These are phyloP conservation scores for Pteronura brasiliensis DNA, from an alignment of 2,113 vertebrate genomes.

Conservation along the genomic window DNA sequence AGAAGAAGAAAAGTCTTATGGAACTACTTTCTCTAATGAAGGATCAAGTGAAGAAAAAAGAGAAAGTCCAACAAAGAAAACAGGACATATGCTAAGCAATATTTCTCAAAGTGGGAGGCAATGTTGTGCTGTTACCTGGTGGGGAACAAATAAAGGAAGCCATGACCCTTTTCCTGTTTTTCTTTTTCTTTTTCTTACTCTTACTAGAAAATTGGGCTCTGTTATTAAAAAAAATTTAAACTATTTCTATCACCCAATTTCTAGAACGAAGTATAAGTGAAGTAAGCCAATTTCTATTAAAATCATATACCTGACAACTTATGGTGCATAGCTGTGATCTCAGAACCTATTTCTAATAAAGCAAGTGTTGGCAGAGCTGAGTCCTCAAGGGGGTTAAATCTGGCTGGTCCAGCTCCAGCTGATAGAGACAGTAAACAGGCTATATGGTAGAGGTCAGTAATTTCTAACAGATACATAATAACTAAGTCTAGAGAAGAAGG, in stretches of 20 bases:
- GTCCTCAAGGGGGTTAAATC: neutral
- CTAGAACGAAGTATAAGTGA: neutral
- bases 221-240: neutral
- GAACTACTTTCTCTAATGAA: neutral
- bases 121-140: neutral
- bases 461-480: slow-evolving; percentile 69
- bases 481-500: slow-evolving; percentile 17
- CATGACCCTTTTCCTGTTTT: neutral
- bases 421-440: slow-evolving; percentile 46
- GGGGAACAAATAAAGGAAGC: neutral
- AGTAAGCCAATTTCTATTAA: neutral
- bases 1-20: neutral
- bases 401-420: neutral
- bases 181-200: neutral
- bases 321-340: neutral
- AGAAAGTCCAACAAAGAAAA: neutral
- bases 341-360: slow-evolving; percentile 26
- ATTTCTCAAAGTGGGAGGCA: neutral
- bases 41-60: neutral
- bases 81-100: neutral
- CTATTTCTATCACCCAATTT: neutral
- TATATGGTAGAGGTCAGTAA: neutral
- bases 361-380: slow-evolving; percentile 33
- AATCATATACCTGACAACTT: neutral
- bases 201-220: neutral